Evolutionary conservation across 2,888 invertebrate species (phyloP), one percentile per base, ranked within the genome.

Genomic region (Drosophila engyochracea): DNA sequence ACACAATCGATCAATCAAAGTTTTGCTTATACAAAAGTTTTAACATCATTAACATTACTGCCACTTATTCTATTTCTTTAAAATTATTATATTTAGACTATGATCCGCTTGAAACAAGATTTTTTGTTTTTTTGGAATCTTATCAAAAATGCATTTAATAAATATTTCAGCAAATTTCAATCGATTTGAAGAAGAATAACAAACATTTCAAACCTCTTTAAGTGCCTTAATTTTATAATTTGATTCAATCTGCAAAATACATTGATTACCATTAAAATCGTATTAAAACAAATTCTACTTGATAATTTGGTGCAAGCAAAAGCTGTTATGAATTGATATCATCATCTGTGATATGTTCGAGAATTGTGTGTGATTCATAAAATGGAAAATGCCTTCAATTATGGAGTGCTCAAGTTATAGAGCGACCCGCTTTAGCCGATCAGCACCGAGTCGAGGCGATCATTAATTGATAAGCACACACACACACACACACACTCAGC

Each of bases 371-470:
- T 61, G 52, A 67, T 28, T 66, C 66, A 49, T 44, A 6, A 28
- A 19, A 25, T 52, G 33, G n/a, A 22, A 30, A 12, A 19, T 25
- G 22, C 22, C 41, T 9, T 12, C 19, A 16, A 64, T 66, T 66
- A 41, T 33, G 66, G 16, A 19, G 35, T 53, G 35, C 65, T 62
- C 53, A 89, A 86, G 72, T 84, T 78, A 78, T 78, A 59, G 63
- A 89, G 59, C 89, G 51, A 62, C 89, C 89, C 89, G 78, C 89
- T 77, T 79, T 54, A 84, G 59, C 33, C 28, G 30, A 28, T 28
- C 28, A 1, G n/a, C 19, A 14, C 25, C 22, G 7, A 31, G 16
- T 12, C 57, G 66, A 41, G 64, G 35, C 66, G 58, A 74, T 70
- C 52, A 70, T 70, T 67, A 68, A 76, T 58, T 66, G 59, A 14